Evolutionary conservation across 2,888 invertebrate species (phyloP), one percentile per base, ranked within the genome.

Genomic region (Tribolium freemani): DNA sequence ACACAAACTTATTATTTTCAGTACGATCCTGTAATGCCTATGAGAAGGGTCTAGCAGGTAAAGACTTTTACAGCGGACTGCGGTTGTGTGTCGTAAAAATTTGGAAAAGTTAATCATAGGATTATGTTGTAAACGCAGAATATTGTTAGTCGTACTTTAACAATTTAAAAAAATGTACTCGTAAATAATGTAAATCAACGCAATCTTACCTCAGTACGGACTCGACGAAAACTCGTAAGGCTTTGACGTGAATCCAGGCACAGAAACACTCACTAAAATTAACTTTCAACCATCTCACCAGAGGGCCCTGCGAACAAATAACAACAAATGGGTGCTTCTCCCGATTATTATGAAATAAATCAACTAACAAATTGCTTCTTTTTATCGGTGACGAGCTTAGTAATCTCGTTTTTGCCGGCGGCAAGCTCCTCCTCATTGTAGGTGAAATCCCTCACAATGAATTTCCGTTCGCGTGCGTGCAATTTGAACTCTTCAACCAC

Each of bases 211-310:
- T 94, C 66, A 99, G 90, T 58, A 99, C 99, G 48, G 99, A 99
- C 89, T 99, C 99, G 10, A 99, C 99, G 88, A 99, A 99, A 2
- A 99, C 97, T 69, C 99, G 90, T 66, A 99, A 89, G 10, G 99
- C 99, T 88, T 99, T 99, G 0, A 99, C 97, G 87, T 99, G 99
- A 80, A 99, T 94, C 96, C 98, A 97, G 77, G 99, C 99, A 85
- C 97, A 97, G 90, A 99, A 99, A 80, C 97, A 95, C 89, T 99
- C 99, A 77, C 98, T 98, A 89, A 99, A 99, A 90, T 99, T 99
- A 77, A 99, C 98, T 88, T 99, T 99, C 86, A 99, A 87, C 99
- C 99, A 99, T 86, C 98, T 91, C 74, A 99, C 98, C 79, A 99
- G 88, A 0, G 98, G 98, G 71, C 98, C 98, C 96, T 96, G 3